Evolutionary conservation across 2,113 vertebrate species (phyloP).

Genomic region (Malurus alboscapulatus): DNA sequence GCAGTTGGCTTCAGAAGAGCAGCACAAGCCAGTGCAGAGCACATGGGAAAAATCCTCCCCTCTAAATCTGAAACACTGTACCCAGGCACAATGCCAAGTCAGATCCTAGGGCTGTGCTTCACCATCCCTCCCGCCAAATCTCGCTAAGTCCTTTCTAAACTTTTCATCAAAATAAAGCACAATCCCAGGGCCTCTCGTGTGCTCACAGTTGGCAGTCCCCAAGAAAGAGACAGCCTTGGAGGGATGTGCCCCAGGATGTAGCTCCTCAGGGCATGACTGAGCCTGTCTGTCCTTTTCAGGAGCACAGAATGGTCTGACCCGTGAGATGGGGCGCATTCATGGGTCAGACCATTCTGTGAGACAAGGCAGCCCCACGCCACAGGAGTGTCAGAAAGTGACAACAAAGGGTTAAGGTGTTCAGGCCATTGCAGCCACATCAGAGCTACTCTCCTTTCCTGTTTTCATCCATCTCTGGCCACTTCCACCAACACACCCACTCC

Average conservation of each 20-base stretch:
- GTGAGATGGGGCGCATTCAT: neutral
- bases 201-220: neutral
- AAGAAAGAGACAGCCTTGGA: neutral
- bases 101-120: neutral
- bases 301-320: too few relatives aligned
- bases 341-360: neutral
- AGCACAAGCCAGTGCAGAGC: neutral
- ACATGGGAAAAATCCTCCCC: neutral
- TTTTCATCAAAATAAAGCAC: neutral
- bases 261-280: neutral
- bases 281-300: neutral
- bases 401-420: conserved; percentile 45
- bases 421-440: neutral
- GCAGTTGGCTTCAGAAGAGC: neutral
- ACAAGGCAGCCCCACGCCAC: neutral
- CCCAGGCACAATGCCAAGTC: neutral
- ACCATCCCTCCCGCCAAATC: neutral
- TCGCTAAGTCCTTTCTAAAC: neutral
- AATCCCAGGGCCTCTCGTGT: neutral
- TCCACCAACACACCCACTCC: conserved; percentile 40
- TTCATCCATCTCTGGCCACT: conserved; percentile 52
- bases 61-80: neutral
- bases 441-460: conserved; percentile 56
- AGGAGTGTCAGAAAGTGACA: neutral
- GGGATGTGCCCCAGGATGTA: neutral